A percentile compares a stretch with the other conserved stretches of the same genome.
Conservation (phyloP, 2,113 vertebrate species). For the Pteropus alecto region DNA sequence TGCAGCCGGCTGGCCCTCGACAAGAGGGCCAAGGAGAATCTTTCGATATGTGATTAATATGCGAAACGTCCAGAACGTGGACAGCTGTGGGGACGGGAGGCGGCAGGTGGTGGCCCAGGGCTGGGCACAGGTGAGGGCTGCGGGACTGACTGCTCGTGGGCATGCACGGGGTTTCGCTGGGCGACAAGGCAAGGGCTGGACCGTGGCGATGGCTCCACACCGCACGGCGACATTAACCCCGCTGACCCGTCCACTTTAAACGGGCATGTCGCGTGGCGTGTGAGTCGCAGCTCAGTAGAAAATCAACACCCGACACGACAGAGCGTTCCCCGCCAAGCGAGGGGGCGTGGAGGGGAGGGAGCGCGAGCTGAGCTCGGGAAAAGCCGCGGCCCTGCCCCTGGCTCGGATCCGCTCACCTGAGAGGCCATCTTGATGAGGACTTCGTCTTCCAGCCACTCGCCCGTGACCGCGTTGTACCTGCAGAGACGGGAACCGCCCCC, state of each 20-base stretch:
- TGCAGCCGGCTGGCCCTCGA: neutral
- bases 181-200: neutral
- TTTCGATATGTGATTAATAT: neutral
- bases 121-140: neutral
- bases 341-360: neutral
- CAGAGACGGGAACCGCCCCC: neutral
- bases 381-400: neutral
- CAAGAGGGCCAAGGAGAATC: neutral
- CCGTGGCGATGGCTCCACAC: accelerated
- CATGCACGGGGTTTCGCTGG: neutral
- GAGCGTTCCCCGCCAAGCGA: neutral
- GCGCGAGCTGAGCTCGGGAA: neutral
- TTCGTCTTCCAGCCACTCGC: constrained; percentile 92
- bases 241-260: neutral
- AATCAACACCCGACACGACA: no score
- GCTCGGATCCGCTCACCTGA: constrained; percentile 84
- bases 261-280: no score
- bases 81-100: no score
- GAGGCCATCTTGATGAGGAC: constrained; percentile 95
- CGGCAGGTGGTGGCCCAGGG: neutral
- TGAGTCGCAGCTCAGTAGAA: neutral
- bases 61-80: neutral
- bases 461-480: constrained; percentile 95
- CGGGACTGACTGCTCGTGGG: neutral
- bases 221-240: neutral